These are phyloP conservation scores for Galendromus occidentalis DNA, from an alignment of 1,140 invertebrate species.

Conservation along the genomic window DNA sequence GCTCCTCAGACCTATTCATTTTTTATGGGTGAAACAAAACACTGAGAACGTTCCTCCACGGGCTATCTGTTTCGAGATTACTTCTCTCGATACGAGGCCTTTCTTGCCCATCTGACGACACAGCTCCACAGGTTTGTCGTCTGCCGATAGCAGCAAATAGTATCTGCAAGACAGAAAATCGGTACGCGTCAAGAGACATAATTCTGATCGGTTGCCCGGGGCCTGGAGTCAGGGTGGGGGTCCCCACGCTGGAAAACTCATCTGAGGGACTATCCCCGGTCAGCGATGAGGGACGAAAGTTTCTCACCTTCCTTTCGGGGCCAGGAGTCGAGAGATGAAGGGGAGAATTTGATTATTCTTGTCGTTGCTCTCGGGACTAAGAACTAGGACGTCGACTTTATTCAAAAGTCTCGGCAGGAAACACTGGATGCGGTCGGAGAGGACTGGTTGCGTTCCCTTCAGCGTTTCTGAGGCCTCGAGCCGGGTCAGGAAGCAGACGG, in stretches of 20 bases:
- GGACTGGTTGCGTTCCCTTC: not conserved
- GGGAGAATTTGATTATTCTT: not conserved
- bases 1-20: not conserved
- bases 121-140: constrained; percentile 3
- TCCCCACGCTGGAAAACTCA: too few relatives aligned
- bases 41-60: not conserved
- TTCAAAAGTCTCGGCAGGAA: not conserved
- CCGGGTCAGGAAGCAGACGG: not conserved
- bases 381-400: not conserved
- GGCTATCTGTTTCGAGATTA: not conserved
- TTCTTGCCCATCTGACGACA: constrained; percentile 8
- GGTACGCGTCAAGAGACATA: too few relatives aligned
- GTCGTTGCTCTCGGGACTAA: not conserved
- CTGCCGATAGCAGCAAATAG: not conserved
- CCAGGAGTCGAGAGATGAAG: constrained; percentile 1
- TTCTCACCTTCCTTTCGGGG: not conserved
- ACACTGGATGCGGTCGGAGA: not conserved
- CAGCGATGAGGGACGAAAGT: too few relatives aligned
- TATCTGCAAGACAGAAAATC: not conserved
- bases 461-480: not conserved
- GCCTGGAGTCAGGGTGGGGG: too few relatives aligned
- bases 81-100: constrained; percentile 3
- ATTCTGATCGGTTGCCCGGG: too few relatives aligned
- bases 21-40: constrained; percentile 2
- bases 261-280: too few relatives aligned